Conservation (phyloP, 1,140 invertebrate genomes). For the Oryzaephilus surinamensis region DNA sequence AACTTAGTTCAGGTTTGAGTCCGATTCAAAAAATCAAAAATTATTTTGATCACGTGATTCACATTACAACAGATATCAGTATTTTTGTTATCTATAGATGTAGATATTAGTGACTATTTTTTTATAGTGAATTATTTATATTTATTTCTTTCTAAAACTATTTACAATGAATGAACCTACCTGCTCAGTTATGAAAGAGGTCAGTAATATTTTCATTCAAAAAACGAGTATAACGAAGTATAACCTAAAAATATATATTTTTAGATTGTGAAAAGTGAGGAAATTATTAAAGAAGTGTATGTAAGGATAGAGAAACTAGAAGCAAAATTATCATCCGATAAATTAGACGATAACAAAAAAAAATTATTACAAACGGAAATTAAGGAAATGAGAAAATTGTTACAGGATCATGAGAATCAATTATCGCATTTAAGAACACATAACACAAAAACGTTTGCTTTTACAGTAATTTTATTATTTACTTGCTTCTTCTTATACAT, state of each 20-base stretch:
- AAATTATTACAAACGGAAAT: constrained; percentile 1
- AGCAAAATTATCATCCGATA: constrained; percentile 2
- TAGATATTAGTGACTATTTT: too few species aligned
- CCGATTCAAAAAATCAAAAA: too few species aligned
- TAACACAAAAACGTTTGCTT: constrained; percentile 6
- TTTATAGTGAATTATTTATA: too few species aligned
- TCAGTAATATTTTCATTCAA: background rate
- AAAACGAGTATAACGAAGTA: background rate
- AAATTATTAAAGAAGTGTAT: constrained; percentile 5
- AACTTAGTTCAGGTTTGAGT: too few species aligned
- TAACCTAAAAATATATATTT: background rate
- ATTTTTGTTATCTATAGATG: background rate
- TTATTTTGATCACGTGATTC: too few species aligned
- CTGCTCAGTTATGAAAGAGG: constrained; percentile 8
- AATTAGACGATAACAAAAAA: constrained; percentile 1
- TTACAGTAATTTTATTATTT: constrained; percentile 8
- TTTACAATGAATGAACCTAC: background rate
- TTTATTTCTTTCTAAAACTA: too few species aligned
- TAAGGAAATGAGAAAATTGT: constrained; percentile 6
- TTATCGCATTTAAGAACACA: constrained; percentile 2
- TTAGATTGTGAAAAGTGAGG: constrained; percentile 8
- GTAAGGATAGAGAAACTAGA: constrained; percentile 1
- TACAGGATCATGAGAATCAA: constrained; percentile 3
- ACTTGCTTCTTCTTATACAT: constrained; percentile 2
- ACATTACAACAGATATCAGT: background rate